Evolutionary conservation across 1,140 invertebrate species (phyloP).

Genomic region (Meloidogyne floridensis): DNA sequence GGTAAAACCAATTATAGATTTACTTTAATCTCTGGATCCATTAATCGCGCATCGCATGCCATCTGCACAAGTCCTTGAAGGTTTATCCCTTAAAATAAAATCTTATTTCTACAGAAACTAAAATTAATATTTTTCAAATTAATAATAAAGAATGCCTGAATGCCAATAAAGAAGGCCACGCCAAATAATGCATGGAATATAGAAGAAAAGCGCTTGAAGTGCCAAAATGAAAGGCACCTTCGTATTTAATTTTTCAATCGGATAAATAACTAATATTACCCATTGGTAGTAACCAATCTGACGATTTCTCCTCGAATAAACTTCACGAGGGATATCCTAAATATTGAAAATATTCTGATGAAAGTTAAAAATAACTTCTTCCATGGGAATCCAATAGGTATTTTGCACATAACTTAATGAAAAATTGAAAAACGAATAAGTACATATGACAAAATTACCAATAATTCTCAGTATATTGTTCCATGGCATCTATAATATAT

Average conservation of each 20-base stretch:
- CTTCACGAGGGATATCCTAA: conserved; percentile 63
- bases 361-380: conserved; percentile 34
- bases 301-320: conserved; percentile 61
- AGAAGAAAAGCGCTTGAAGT: conserved; percentile 70
- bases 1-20: background rate
- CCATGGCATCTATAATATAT: conserved; percentile 58
- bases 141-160: conserved; percentile 46
- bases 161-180: conserved; percentile 65
- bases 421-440: background rate
- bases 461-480: conserved; percentile 58
- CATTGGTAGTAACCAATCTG: conserved; percentile 69
- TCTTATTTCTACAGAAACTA: background rate
- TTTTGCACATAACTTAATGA: conserved; percentile 60
- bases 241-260: background rate
- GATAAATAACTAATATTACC: conserved; percentile 54
- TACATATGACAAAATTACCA: background rate
- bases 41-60: conserved; percentile 64
- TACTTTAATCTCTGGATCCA: conserved; percentile 58
- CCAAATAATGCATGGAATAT: conserved; percentile 70
- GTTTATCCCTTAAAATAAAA: conserved; percentile 58
- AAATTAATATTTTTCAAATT: conserved; percentile 11
- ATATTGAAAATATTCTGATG: conserved; percentile 33
- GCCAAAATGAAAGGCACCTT: conserved; percentile 66
- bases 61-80: conserved; percentile 65
- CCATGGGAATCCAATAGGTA: conserved; percentile 66